These are phyloP conservation scores for Eilema griseolum DNA, from an alignment of 2,888 invertebrate genomes.

Conservation along the genomic window DNA sequence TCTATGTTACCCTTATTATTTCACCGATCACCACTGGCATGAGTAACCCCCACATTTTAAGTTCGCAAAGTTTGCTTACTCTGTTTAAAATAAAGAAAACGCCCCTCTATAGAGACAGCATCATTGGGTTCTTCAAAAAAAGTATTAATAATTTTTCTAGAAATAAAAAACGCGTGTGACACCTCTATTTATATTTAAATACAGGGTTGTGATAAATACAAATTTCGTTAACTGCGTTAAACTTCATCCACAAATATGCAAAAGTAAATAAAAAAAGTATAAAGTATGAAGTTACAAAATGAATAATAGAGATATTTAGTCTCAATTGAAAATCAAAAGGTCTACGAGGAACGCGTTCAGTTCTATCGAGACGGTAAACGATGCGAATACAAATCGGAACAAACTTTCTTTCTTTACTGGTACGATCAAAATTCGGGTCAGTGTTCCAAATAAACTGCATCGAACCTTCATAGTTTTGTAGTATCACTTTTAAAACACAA, in stretches of 20 bases:
- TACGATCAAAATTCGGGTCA: constrained; percentile 48
- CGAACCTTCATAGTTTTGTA: constrained; percentile 43
- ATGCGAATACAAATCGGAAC: constrained; percentile 28
- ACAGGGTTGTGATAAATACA: neutral
- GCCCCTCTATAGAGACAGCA: no score
- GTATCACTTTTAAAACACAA: constrained; percentile 46
- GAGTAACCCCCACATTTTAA: neutral
- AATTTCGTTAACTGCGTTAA: neutral
- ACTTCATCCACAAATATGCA: no score
- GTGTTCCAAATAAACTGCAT: constrained; percentile 32
- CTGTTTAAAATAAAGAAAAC: no score
- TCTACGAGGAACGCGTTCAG: constrained; percentile 6
- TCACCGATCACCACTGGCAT: neutral
- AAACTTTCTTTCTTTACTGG: constrained; percentile 22
- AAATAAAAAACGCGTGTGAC: neutral
- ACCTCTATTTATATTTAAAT: neutral
- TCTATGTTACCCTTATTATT: neutral
- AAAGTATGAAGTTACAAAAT: no score
- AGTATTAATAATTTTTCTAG: neutral
- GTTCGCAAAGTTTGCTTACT: neutral
- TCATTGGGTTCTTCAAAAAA: neutral
- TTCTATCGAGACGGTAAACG: neutral
- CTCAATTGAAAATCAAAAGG: constrained; percentile 6
- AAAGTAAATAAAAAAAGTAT: no score
- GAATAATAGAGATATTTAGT: neutral